Base-by-base conservation (phyloP, 2,888 invertebrate species). In the Pheosia tremula region DNA sequence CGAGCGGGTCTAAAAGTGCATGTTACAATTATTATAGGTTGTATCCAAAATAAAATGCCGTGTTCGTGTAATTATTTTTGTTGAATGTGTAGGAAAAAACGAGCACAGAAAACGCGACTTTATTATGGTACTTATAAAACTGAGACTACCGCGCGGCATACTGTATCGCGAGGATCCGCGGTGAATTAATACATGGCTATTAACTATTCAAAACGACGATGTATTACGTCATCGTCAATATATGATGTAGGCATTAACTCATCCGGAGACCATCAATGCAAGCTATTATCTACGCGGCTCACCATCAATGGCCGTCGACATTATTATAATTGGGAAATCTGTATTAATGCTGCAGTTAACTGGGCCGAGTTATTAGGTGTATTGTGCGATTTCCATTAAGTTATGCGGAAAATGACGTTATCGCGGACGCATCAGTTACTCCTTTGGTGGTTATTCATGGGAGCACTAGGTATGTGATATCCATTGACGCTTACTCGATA, bases 301-400 rank as follows among this genome's bases (percentile, higher is more conserved):
- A 62, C 43, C 8, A 55, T 52, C 50, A 63, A 13, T 59, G 43
- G 36, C 50, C 37, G 56, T 58, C 61, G 24, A 65, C 50, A 53
- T 63, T 60, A 57, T 62, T 54, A 66, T 56, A 61, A 58, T 63
- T 24, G 47, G 36, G 45, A 63, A 24, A 63, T 59, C 60, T 59
- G 67, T 67, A 45, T 62, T 60, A 59, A 67, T 60, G 67, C 43
- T 53, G 37, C n/a, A 45, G 63, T 56, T 55, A 55, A 62, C 50
- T 55, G 52, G 50, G 59, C 39, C 9, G 9, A 45, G 43, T 45
- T 45, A 45, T 45, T 56, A 45, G 56, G 37, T 45, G 43, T 56
- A 56, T 43, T 45, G 24, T 45, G 45, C 56, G 37, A 45, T 45
- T 45, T 45, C 0, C 43, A 45, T 4, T 45, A 45, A 45, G 9